Evolutionary conservation across 2,797 vertebrate species (phyloP), one percentile per base, ranked within the genome.

Genomic region (Holocentrus rufus): DNA sequence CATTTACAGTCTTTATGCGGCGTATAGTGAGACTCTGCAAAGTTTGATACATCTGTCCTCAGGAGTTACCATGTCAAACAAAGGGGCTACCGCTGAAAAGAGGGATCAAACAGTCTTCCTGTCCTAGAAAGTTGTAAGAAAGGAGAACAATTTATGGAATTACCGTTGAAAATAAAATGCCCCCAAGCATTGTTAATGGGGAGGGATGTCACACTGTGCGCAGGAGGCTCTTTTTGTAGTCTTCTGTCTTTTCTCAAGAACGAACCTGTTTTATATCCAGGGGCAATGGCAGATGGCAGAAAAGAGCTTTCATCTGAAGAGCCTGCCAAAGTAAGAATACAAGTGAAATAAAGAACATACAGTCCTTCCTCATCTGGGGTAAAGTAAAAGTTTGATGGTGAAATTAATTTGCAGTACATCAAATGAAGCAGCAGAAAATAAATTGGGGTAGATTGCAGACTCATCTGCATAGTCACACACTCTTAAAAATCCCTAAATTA

Each of bases 61-160:
- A 4, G 60, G 59, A 68, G 61, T 68, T 53, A 66, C 42, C 47
- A 66, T 61, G 83, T 77, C 63, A 82, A 74, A 59, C 69, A 69
- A 17, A 17, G 52, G 25, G n/a, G 17, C 13, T 3, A 18, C 17
- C 5, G n/a, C 3, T 17, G 14, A 63, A 54, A 46, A 63, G 9
- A 31, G 65, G 79, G 74, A 84, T 75, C 80, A 85, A 85, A 85
- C 58, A 72, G 46, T 69, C 13, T 65, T 71, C 62, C 53, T 72
- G 69, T 67, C 15, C 23, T 66, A 77, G 58, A 86, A 71, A 72
- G 50, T 63, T 55, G 76, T 74, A 74, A 72, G 67, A 64, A 65
- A 72, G 18, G 59, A 59, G 59, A 76, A 57, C 69, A 60, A 65
- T 81, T 77, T 57, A 72, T 63, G 67, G 44, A 74, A 78, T 70